phyloP scores from a whole-genome alignment of 2,113 vertebrate species.

The Tenebrosternarchus preto region DNA sequence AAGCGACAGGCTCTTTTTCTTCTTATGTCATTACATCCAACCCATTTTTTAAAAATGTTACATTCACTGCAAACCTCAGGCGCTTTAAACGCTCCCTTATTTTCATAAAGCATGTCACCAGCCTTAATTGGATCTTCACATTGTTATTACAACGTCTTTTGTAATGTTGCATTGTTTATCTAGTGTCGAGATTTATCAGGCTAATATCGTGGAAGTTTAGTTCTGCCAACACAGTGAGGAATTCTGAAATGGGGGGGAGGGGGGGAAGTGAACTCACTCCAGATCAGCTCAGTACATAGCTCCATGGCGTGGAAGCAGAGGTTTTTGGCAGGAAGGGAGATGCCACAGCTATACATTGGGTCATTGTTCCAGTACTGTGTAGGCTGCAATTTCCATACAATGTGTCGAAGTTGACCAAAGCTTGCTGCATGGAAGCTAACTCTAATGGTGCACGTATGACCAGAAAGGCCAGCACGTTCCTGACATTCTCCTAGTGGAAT shows the following conservation, averaged over 20 bases:
- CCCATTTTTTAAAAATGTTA: neutral
- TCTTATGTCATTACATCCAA: neutral
- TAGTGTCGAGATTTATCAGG: neutral
- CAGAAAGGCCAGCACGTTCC: neutral
- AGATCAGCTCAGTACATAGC: neutral
- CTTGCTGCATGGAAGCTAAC: neutral
- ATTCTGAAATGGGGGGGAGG: neutral
- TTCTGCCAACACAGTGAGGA: neutral
- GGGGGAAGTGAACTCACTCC: neutral
- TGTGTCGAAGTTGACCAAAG: neutral
- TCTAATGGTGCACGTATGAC: slow-evolving; percentile 4
- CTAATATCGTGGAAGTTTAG: neutral
- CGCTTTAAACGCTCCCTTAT: neutral
- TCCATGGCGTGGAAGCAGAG: neutral
- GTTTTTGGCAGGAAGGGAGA: neutral
- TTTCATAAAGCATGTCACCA: slow-evolving; percentile 1
- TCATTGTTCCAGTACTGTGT: neutral
- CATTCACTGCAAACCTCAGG: neutral
- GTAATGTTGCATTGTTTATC: neutral
- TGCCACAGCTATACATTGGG: neutral
- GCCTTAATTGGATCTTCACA: neutral
- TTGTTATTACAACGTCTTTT: neutral
- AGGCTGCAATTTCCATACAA: slow-evolving; percentile 24
- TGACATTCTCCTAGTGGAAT: neutral
- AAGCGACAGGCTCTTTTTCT: neutral